Evolutionary conservation across 2,797 vertebrate species (phyloP), one percentile per base, ranked within the genome.

Genomic region (Oreochromis mossambicus): DNA sequence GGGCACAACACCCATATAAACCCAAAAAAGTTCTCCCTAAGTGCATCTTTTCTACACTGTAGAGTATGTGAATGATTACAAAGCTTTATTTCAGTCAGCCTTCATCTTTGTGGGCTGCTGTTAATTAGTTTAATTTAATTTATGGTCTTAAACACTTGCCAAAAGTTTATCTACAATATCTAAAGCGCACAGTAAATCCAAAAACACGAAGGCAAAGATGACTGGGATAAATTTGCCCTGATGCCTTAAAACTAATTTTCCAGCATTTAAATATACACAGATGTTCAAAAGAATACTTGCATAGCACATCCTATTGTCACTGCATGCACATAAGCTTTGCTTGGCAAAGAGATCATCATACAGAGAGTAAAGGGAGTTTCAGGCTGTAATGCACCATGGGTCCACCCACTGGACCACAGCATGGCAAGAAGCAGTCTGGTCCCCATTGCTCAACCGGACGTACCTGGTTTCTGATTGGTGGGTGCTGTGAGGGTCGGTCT

Each of bases 381-480:
- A 21, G 14, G 32, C 8, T 66, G 19, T 48, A 63, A 48, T 26
- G 5, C 4, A 50, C 6, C 1, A 2, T 76, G 4, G 2, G 43
- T 38, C 13, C 5, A 76, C 46, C 46, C 46, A 79, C 41, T 56
- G 32, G 36, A 70, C 36, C n/a, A 32, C 29, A 15, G 26, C 13
- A 19, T 29, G 4, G 19, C 3, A 36, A 58, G 34, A 68, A 17
- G 51, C 15, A 26, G 6, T 52, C 15, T 29, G 12, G 2, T 6
- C 1, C 10, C 13, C 38, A 15, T 3, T 5, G 68, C 82, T 36
- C 13, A 56, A 52, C 32, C 7, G 3, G 4, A 85, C 82, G 3
- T 95, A 99, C 98, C 98, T 99, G 98, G 93, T 99, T 98, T 93
- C 98, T 97, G 50, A 98, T 96, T 34, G 98, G 98, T 84, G 97